Base-by-base conservation (phyloP, 1,140 invertebrate genomes). In the Aphelinus atriplicis region DNA sequence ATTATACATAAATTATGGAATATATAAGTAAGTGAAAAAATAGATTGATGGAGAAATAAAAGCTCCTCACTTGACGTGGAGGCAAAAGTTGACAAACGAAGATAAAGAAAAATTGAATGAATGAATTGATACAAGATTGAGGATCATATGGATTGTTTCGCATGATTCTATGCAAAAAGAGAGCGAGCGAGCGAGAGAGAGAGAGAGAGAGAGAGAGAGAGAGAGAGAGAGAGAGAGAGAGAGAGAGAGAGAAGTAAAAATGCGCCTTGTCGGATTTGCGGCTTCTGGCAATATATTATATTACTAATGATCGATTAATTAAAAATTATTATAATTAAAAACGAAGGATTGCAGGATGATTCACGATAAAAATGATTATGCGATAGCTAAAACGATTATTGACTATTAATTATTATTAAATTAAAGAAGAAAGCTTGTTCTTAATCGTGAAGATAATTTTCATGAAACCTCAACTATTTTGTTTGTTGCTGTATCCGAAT, bases 371-470 rank as follows among this genome's bases (percentile, higher is more conserved):
- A 43, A 75, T 75, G 62, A 75, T 71, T 75, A 75, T 71, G 67
- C 68, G 68, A 71, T 75, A 75, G 70, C 47, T 70, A 75, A 75
- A 26, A 70, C 53, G 51, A 75, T 75, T 75, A 75, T 75, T 75
- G 56, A 71, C 73, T 75, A 71, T 75, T 75, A 75, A 75, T 75
- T 75, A 75, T 75, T 75, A 75, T 75, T 55, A 75, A 47, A 75
- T 75, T 75, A 75, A 75, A 75, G 73, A 71, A 75, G 73, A 75
- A 75, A 75, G 68, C 73, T 75, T 75, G 68, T 75, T 75, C 73
- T 75, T 75, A 75, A 75, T 70, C 50, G 2, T 69, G 43, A 45
- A 61, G 46, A 26, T 69, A 48, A 64, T 58, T 70, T 58, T 70
- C 48, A 48, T 1, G 64, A 57, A 42, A 53, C 43, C 62, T 46